Percentiles rank a stretch among this genome's conserved stretches.
Evolutionary conservation across 2,888 invertebrate species (phyloP).

Genomic region (Tipula unca): DNA sequence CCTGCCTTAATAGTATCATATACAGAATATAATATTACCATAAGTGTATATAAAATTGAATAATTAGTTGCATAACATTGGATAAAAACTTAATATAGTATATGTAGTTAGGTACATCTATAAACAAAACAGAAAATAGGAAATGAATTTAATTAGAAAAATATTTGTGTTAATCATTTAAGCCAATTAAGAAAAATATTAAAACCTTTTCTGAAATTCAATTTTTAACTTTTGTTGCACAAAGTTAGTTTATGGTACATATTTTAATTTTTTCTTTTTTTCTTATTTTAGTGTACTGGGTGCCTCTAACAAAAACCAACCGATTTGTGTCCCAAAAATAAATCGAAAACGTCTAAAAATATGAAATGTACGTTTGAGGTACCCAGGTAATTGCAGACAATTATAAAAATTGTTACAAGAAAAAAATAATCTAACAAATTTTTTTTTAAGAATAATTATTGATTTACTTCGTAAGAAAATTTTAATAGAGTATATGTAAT

Average conservation of each 20-base stretch:
- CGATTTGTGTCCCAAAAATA: too few species aligned
- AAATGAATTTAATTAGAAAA: background rate
- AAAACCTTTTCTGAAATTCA: background rate
- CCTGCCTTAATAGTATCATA: background rate
- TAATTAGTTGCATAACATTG: background rate
- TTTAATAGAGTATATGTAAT: too few species aligned
- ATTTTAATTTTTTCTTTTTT: background rate
- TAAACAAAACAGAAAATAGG: background rate
- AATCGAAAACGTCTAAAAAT: too few species aligned
- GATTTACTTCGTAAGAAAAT: too few species aligned
- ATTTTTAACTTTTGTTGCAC: background rate
- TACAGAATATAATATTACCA: background rate
- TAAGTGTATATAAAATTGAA: background rate
- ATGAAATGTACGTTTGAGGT: too few species aligned
- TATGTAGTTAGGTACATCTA: background rate
- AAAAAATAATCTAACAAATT: too few species aligned
- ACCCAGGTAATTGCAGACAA: too few species aligned
- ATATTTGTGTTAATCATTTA: background rate
- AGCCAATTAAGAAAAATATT: background rate
- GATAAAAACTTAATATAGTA: background rate
- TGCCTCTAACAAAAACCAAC: too few species aligned
- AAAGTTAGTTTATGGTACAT: background rate
- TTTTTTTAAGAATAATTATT: too few species aligned
- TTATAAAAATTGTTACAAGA: too few species aligned
- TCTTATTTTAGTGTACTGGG: too few species aligned